phyloP scores from a whole-genome alignment of 2,888 invertebrate species.

The Drosophila subquinaria region DNA sequence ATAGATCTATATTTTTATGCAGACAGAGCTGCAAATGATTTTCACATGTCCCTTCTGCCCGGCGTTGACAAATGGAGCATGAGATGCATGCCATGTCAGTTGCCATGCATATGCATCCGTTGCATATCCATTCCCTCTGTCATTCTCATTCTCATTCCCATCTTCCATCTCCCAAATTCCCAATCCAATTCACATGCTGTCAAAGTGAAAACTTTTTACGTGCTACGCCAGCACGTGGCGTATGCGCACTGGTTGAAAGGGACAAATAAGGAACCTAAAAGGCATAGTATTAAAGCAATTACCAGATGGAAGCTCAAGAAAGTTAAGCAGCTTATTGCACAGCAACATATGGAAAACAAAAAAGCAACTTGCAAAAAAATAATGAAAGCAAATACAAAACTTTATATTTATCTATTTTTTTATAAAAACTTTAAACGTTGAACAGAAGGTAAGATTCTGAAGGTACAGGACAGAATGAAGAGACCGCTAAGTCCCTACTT shows the following conservation, averaged over 20 bases:
- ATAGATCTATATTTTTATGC: constrained; percentile 1
- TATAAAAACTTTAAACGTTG: too few species aligned
- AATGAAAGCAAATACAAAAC: not conserved
- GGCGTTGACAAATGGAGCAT: constrained; percentile 74
- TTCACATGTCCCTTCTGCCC: constrained; percentile 47
- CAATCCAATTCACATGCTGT: constrained; percentile 42
- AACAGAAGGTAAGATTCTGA: not conserved
- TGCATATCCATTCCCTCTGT: not conserved
- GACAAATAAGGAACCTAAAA: not conserved
- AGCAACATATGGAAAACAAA: not conserved
- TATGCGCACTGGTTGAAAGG: constrained; percentile 45
- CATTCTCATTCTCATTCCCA: not conserved
- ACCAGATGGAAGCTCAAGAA: constrained; percentile 4
- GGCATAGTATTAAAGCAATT: constrained; percentile 3
- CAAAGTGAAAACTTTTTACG: constrained; percentile 43
- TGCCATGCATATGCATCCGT: constrained; percentile 41
- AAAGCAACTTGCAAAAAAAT: too few species aligned
- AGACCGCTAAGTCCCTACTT: not conserved
- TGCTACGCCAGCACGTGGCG: constrained; percentile 40
- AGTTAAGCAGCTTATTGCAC: constrained; percentile 32
- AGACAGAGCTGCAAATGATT: constrained; percentile 41
- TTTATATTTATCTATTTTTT: not conserved
- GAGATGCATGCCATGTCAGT: constrained; percentile 58
- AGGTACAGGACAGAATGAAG: not conserved
- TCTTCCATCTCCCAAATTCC: constrained; percentile 25